A percentile compares a stretch with the other conserved stretches of the same genome.
phyloP scores from a whole-genome alignment of 2,797 vertebrate species.

The Acridotheres tristis region DNA sequence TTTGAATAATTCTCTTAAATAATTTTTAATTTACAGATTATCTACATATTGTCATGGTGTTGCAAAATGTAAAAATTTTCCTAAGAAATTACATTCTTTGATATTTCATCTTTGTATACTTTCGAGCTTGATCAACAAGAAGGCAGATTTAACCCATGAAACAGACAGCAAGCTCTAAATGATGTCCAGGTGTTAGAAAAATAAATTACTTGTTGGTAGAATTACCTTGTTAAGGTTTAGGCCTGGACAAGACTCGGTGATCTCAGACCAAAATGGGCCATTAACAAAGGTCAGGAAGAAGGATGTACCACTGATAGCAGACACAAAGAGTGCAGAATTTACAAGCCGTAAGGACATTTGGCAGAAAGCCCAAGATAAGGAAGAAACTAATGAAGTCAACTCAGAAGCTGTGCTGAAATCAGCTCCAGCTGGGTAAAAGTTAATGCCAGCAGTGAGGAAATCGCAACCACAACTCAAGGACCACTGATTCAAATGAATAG shows the following conservation, averaged over 20 bases:
- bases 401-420: not conserved
- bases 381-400: not conserved
- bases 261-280: rapidly evolving
- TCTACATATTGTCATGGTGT: not conserved
- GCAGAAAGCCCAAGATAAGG: not conserved
- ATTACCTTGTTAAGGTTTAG: not conserved
- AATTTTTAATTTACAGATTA: not conserved
- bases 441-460: not conserved
- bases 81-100: not conserved
- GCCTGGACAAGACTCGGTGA: not conserved
- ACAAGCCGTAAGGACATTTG: not conserved
- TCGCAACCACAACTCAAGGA: not conserved
- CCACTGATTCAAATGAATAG: not conserved
- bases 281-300: not conserved
- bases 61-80: not conserved
- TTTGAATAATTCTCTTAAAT: not conserved
- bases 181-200: not conserved
- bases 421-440: not conserved
- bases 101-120: not conserved
- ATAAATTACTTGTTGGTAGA: not conserved
- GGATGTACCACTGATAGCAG: not conserved
- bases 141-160: not conserved
- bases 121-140: not conserved
- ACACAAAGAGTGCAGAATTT: not conserved
- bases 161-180: not conserved